These are phyloP conservation scores for Scaptomyza parva DNA, from an alignment of 2,888 invertebrate genomes.

Conservation along the genomic window DNA sequence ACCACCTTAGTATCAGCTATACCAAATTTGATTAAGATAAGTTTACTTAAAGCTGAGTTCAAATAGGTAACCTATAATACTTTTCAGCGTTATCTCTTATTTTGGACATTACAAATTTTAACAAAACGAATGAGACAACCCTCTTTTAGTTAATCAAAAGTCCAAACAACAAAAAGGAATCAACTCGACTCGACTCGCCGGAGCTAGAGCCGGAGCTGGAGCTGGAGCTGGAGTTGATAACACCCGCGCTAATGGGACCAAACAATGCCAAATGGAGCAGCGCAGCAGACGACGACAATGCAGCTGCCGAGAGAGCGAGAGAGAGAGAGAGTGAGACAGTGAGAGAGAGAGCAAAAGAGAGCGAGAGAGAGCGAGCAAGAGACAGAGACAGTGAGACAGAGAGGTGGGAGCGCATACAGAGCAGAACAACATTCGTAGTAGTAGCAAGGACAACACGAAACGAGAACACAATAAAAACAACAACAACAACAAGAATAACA, in stretches of 20 bases:
- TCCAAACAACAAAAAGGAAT: slow-evolving; percentile 65
- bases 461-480: slow-evolving; percentile 56
- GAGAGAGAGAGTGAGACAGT: not conserved
- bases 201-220: slow-evolving; percentile 54
- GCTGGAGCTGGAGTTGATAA: slow-evolving; percentile 78
- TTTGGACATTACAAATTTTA: not conserved
- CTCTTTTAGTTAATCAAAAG: slow-evolving; percentile 19
- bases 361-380: not conserved
- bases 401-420: slow-evolving; percentile 21
- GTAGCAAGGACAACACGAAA: slow-evolving; percentile 47
- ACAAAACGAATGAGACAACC: not conserved
- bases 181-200: slow-evolving; percentile 63
- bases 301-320: slow-evolving; percentile 36
- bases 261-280: slow-evolving; percentile 77
- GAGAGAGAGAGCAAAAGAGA: not conserved
- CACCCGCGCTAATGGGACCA: slow-evolving; percentile 84
- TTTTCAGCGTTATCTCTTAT: too few relatives aligned
- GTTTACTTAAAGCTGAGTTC: too few relatives aligned
- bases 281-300: slow-evolving; percentile 55
- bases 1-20: too few relatives aligned
- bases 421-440: slow-evolving; percentile 26
- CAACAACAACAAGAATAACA: slow-evolving; percentile 43
- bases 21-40: too few relatives aligned
- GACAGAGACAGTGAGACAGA: not conserved
- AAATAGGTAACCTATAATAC: too few relatives aligned